phyloP scores from a whole-genome alignment of 2,888 invertebrate genomes.

The Hermaeophaga mercurialis region DNA sequence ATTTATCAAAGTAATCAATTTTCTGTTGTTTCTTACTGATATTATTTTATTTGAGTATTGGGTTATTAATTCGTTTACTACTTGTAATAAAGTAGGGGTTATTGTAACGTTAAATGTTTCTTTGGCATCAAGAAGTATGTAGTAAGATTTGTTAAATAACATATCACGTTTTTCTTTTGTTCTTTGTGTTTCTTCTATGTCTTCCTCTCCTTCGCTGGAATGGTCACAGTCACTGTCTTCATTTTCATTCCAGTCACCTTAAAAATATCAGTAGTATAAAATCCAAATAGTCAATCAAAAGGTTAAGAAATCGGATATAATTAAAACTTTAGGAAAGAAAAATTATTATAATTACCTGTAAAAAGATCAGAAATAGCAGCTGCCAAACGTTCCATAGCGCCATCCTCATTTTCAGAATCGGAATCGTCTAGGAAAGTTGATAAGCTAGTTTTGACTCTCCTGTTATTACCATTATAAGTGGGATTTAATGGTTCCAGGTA shows the following conservation, averaged over 20 bases:
- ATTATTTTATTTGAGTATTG: slow-evolving; percentile 56
- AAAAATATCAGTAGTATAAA: slow-evolving; percentile 27
- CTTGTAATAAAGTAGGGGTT: slow-evolving; percentile 67
- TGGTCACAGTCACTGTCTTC: slow-evolving; percentile 58
- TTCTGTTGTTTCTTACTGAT: slow-evolving; percentile 52
- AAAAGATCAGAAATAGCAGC: slow-evolving; percentile 78
- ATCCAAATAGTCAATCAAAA: too few relatives aligned
- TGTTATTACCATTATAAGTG: slow-evolving; percentile 47
- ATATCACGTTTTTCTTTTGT: slow-evolving; percentile 34
- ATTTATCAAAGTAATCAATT: slow-evolving; percentile 63
- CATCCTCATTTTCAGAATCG: slow-evolving; percentile 76
- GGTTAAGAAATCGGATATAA: too few relatives aligned
- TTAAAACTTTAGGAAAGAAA: not conserved
- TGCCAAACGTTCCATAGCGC: slow-evolving; percentile 71
- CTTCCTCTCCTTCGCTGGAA: slow-evolving; percentile 62
- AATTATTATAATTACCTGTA: slow-evolving; percentile 62
- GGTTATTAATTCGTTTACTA: slow-evolving; percentile 56
- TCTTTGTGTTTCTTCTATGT: slow-evolving; percentile 46
- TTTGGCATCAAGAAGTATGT: slow-evolving; percentile 70
- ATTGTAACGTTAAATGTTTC: slow-evolving; percentile 71
- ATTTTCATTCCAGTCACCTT: slow-evolving; percentile 57
- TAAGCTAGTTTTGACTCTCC: slow-evolving; percentile 60
- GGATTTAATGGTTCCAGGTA: slow-evolving; percentile 54
- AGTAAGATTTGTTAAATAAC: slow-evolving; percentile 62
- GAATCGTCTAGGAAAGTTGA: slow-evolving; percentile 66